phyloP scores from a whole-genome alignment of 2,888 invertebrate species.

The Villa cingulata region DNA sequence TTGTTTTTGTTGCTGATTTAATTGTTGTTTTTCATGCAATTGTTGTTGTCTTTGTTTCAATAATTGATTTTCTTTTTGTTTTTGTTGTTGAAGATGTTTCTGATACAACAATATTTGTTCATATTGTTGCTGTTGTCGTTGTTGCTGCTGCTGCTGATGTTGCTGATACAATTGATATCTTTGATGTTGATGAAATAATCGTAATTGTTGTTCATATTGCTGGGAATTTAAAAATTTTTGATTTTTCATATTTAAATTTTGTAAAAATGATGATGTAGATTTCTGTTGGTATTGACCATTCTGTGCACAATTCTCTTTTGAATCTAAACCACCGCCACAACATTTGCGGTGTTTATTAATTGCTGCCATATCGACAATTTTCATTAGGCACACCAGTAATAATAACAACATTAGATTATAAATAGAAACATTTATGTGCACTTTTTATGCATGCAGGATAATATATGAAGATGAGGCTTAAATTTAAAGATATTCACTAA shows the following conservation, averaged over 20 bases:
- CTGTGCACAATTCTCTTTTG: conserved; percentile 14
- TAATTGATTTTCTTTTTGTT: conserved; percentile 49
- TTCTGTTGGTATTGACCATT: conserved; percentile 8
- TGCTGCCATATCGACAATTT: conserved; percentile 35
- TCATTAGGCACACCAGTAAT: conserved; percentile 34
- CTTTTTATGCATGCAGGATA: no score
- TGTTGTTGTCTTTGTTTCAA: conserved; percentile 28
- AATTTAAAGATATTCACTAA: no score
- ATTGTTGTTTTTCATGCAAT: conserved; percentile 22
- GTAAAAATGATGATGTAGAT: conserved; percentile 13
- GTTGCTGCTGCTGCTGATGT: conserved; percentile 21
- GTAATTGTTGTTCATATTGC: background rate
- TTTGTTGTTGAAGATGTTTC: conserved; percentile 24
- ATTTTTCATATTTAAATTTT: no score
- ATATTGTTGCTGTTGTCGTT: conserved; percentile 21
- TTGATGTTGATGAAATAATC: conserved; percentile 15
- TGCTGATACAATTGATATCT: conserved; percentile 14
- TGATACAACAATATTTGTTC: conserved; percentile 2
- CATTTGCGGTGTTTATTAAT: conserved; percentile 22
- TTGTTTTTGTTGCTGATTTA: conserved; percentile 10
- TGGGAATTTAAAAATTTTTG: background rate
- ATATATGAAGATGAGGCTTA: no score
- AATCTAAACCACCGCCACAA: conserved; percentile 9
- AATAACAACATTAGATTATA: conserved; percentile 35
- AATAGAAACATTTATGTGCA: conserved; percentile 16